Evolutionary conservation across 2,113 vertebrate species (phyloP).

Genomic region (Hippopotamus amphibius): DNA sequence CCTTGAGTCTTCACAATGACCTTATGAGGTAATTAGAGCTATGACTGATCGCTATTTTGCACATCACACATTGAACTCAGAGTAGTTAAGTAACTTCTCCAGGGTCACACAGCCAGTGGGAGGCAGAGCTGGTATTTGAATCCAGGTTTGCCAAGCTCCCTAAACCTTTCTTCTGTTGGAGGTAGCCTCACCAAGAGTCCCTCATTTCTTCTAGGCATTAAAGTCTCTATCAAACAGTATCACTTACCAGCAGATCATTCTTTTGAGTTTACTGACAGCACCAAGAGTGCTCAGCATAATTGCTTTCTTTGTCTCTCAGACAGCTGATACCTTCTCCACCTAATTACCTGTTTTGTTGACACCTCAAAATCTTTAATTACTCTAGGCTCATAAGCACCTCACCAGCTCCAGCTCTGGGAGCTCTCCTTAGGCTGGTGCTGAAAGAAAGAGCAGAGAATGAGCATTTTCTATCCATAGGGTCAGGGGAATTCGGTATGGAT

Average conservation of each 20-base stretch:
- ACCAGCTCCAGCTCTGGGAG: constrained; percentile 64
- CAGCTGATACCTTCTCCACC: constrained; percentile 63
- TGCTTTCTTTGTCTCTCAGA: constrained; percentile 65
- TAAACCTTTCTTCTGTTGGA: constrained; percentile 52
- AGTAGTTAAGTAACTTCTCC: constrained; percentile 55
- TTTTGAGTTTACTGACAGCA: constrained; percentile 65
- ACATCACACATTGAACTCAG: constrained; percentile 65
- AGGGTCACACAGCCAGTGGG: constrained; percentile 53
- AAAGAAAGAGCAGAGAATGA: constrained; percentile 70
- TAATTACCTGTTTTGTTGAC: constrained; percentile 75
- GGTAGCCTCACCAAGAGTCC: not conserved
- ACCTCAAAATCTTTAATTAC: constrained; percentile 73
- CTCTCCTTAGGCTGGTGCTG: constrained; percentile 76
- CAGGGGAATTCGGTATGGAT: not conserved
- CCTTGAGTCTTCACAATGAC: constrained; percentile 17
- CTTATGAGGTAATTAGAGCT: not conserved
- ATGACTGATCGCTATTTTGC: not conserved
- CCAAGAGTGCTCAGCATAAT: constrained; percentile 59
- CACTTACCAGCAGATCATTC: constrained; percentile 50
- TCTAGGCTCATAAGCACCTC: constrained; percentile 60
- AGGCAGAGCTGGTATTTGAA: constrained; percentile 51
- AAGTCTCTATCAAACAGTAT: constrained; percentile 64
- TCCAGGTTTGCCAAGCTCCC: not conserved
- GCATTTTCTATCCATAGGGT: constrained; percentile 33
- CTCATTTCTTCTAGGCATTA: constrained; percentile 14